phyloP scores from a whole-genome alignment of 2,888 invertebrate genomes.

The Trachelus tabidus region DNA sequence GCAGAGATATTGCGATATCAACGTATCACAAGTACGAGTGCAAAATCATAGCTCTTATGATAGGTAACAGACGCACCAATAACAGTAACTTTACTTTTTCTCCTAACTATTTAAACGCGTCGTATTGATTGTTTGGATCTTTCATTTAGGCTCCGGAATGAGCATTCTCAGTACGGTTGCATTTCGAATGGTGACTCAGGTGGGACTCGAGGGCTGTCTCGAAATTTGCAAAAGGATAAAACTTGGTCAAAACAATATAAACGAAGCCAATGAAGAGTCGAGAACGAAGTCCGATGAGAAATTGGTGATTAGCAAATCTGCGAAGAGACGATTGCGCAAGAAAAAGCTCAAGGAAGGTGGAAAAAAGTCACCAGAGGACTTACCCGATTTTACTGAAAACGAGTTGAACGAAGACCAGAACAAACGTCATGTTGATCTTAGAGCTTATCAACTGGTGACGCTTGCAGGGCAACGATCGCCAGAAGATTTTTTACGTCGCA shows the following conservation, averaged over 20 bases:
- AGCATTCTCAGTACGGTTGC: slow-evolving; percentile 82
- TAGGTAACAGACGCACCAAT: slow-evolving; percentile 68
- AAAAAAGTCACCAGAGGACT: neutral
- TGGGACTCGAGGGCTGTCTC: slow-evolving; percentile 68
- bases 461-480: slow-evolving; percentile 73
- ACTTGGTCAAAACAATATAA: slow-evolving; percentile 3
- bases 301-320: slow-evolving; percentile 39
- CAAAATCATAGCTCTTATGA: slow-evolving; percentile 77
- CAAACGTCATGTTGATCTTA: slow-evolving; percentile 64
- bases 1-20: slow-evolving; percentile 73
- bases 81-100: neutral
- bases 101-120: too few species aligned
- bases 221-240: slow-evolving; percentile 67
- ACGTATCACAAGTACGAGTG: slow-evolving; percentile 84
- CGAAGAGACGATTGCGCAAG: slow-evolving; percentile 46
- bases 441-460: slow-evolving; percentile 75
- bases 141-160: slow-evolving; percentile 77
- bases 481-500: slow-evolving; percentile 79
- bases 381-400: neutral
- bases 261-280: slow-evolving; percentile 1
- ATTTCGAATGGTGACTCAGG: slow-evolving; percentile 81
- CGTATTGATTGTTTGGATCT: slow-evolving; percentile 4
- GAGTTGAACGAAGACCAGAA: slow-evolving; percentile 62
- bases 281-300: slow-evolving; percentile 13
- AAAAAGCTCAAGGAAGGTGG: slow-evolving; percentile 42